Evolutionary conservation across 2,797 vertebrate genomes (phyloP).

Genomic region (Protosalanx chinensis): DNA sequence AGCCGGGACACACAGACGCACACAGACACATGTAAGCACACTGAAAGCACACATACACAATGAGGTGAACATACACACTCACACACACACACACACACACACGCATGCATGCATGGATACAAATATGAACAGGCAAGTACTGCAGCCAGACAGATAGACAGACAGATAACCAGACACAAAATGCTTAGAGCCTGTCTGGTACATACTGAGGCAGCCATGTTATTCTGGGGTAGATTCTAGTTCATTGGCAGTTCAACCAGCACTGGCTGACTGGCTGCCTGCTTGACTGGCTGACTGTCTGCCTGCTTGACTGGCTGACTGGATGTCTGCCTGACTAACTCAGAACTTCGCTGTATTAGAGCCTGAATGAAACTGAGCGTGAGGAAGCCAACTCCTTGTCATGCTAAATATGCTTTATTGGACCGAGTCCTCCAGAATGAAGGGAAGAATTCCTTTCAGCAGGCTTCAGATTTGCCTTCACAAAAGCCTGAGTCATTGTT

Average conservation of each 20-base stretch:
- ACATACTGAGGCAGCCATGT: not conserved
- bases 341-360: slow-evolving; percentile 20
- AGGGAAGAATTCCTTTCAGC: slow-evolving; percentile 50
- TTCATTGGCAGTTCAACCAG: slow-evolving; percentile 67
- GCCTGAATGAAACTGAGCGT: slow-evolving; percentile 28
- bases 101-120: not conserved
- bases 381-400: slow-evolving; percentile 56
- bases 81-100: slow-evolving; percentile 13
- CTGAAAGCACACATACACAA: slow-evolving; percentile 12
- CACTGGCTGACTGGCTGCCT: not conserved
- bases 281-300: not conserved
- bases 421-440: slow-evolving; percentile 40
- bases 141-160: not conserved
- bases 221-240: slow-evolving; percentile 35
- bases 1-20: slow-evolving; percentile 32
- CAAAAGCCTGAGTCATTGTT: slow-evolving; percentile 3
- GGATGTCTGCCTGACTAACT: not conserved
- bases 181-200: slow-evolving; percentile 14
- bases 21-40: slow-evolving; percentile 29
- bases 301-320: not conserved
- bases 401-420: slow-evolving; percentile 41
- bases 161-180: not conserved
- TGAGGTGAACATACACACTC: not conserved
- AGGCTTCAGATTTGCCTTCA: not conserved
- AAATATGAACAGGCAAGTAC: not conserved